Evolutionary conservation across 2,888 invertebrate genomes (phyloP).

Genomic region (Apamea crenata): DNA sequence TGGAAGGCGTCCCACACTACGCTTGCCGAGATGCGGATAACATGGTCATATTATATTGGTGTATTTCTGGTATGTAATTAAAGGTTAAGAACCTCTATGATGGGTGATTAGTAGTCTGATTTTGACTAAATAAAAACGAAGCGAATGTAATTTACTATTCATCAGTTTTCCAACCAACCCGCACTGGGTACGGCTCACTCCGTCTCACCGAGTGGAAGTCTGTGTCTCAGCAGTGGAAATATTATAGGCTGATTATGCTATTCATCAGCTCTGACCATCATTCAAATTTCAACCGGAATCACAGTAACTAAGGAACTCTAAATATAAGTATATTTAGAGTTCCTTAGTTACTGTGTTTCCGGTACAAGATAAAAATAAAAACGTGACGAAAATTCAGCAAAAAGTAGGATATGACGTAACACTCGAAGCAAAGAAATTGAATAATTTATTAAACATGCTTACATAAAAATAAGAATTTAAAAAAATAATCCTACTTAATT

Average conservation of each 20-base stretch:
- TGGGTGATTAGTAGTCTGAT: neutral
- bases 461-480: slow-evolving; percentile 5
- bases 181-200: too few relatives aligned
- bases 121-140: neutral
- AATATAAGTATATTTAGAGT: too few relatives aligned
- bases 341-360: too few relatives aligned
- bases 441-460: neutral
- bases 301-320: neutral
- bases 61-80: neutral
- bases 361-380: too few relatives aligned
- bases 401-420: neutral
- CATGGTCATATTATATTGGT: neutral
- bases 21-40: too few relatives aligned
- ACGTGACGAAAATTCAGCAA: neutral
- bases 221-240: too few relatives aligned
- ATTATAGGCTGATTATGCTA: too few relatives aligned
- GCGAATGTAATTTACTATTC: neutral
- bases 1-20: too few relatives aligned
- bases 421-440: neutral
- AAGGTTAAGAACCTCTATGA: too few relatives aligned
- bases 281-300: neutral
- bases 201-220: too few relatives aligned
- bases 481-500: slow-evolving; percentile 16
- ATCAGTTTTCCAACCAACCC: too few relatives aligned
- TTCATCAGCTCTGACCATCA: neutral